Percentiles rank a stretch among this genome's conserved stretches.
These are phyloP conservation scores for Cirrhinus molitorella DNA, from an alignment of 2,797 vertebrate species.

Conservation along the genomic window DNA sequence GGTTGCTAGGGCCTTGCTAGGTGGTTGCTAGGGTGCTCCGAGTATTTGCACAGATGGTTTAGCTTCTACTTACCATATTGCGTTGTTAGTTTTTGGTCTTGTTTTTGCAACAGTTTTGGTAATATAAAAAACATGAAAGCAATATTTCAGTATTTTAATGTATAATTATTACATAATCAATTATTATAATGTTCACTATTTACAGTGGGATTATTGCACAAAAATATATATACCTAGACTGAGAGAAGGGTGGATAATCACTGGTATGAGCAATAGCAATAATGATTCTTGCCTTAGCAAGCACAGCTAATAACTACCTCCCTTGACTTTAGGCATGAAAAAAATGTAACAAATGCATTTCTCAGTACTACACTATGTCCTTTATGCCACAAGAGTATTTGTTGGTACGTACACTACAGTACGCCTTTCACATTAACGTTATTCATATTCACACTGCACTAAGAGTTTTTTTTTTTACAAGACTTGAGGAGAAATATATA, in stretches of 20 bases:
- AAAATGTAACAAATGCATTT: background rate
- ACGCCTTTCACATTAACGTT: conserved; percentile 40
- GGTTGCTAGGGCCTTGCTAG: background rate
- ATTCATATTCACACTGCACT: conserved; percentile 42
- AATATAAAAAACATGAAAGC: no score
- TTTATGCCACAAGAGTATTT: background rate
- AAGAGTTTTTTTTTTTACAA: conserved; percentile 25
- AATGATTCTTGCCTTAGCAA: background rate
- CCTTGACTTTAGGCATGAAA: background rate
- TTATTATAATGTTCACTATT: background rate
- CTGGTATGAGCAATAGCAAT: background rate
- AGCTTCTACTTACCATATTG: no score
- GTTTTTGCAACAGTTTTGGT: no score
- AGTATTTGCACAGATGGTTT: no score
- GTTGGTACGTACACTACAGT: conserved; percentile 25
- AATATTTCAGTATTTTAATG: no score
- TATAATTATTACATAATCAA: no score
- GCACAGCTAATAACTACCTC: background rate
- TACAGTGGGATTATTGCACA: background rate
- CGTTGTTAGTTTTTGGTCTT: no score
- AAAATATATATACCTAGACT: background rate
- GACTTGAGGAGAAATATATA: conserved; percentile 41
- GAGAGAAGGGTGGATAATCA: background rate
- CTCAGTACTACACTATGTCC: background rate
- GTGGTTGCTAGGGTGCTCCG: background rate